A percentile compares a stretch with the other conserved stretches of the same genome.
Evolutionary conservation across 2,888 invertebrate species (phyloP).

Genomic region (Smittia sp.): DNA sequence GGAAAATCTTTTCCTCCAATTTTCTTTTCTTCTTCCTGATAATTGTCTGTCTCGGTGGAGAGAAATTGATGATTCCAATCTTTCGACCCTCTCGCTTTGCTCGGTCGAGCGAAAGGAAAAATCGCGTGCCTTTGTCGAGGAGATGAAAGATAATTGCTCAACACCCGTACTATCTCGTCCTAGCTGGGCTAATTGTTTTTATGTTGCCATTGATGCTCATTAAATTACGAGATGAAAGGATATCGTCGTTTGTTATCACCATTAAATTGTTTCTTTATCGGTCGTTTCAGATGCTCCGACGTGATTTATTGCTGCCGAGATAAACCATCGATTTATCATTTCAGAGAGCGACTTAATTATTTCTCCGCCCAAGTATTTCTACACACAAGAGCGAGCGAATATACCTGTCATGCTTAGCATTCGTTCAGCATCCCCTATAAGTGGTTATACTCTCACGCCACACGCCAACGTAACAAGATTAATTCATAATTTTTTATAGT

Average conservation of each 20-base stretch:
- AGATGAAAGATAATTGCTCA: constrained; percentile 12
- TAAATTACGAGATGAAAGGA: not conserved
- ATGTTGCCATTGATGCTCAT: not conserved
- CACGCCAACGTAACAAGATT: not conserved
- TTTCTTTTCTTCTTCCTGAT: not conserved
- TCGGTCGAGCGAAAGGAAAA: not conserved
- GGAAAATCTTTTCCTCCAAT: not conserved
- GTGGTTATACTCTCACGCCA: constrained; percentile 23
- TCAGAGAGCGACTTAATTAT: not conserved
- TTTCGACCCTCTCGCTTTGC: not conserved
- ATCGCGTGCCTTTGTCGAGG: not conserved
- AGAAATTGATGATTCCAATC: constrained; percentile 1
- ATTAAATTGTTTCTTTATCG: constrained; percentile 1
- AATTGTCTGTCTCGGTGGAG: constrained; percentile 12
- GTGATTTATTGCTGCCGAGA: not conserved
- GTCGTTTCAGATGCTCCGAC: not conserved
- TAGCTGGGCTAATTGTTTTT: not conserved
- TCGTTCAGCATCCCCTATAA: constrained; percentile 26
- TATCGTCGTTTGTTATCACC: not conserved
- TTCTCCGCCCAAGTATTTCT: not conserved
- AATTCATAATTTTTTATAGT: constrained; percentile 39
- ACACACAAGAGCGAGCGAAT: not conserved
- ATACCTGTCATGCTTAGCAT: constrained; percentile 34
- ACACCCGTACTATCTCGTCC: not conserved
- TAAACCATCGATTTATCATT: not conserved